phyloP scores from a whole-genome alignment of 2,797 vertebrate genomes.

The Carcharodon carcharias region DNA sequence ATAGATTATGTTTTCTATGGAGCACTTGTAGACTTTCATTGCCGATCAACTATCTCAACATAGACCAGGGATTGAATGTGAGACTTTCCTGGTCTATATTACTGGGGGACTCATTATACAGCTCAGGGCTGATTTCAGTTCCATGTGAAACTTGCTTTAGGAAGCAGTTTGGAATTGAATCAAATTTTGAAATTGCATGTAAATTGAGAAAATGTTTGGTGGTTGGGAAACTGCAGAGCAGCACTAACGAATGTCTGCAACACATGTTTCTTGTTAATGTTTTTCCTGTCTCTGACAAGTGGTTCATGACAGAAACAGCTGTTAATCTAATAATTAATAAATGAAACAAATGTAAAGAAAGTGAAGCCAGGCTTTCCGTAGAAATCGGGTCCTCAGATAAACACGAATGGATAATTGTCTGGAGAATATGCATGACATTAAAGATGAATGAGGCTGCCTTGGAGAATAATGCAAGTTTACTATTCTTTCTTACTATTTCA shows the following conservation, averaged over 20 bases:
- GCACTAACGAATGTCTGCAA: neutral
- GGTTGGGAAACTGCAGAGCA: neutral
- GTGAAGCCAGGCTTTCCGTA: neutral
- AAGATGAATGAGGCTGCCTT: neutral
- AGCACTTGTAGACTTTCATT: neutral
- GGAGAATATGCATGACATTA: neutral
- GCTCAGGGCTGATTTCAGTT: neutral
- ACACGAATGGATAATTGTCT: neutral
- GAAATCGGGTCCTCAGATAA: neutral
- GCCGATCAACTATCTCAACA: neutral
- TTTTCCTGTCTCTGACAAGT: slow-evolving; percentile 20
- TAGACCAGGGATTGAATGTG: neutral
- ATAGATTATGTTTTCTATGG: neutral
- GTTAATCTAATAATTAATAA: slow-evolving; percentile 20
- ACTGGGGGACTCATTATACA: neutral
- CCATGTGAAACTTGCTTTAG: neutral
- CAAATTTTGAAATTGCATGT: neutral
- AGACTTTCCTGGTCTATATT: neutral
- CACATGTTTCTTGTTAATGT: neutral
- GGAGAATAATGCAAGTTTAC: neutral
- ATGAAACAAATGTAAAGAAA: slow-evolving; percentile 16
- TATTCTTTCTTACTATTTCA: neutral
- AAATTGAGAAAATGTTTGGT: neutral
- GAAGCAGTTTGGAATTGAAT: neutral
- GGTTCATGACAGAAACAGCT: neutral